phyloP scores from a whole-genome alignment of 2,888 invertebrate genomes.

The Apotomis turbidana region DNA sequence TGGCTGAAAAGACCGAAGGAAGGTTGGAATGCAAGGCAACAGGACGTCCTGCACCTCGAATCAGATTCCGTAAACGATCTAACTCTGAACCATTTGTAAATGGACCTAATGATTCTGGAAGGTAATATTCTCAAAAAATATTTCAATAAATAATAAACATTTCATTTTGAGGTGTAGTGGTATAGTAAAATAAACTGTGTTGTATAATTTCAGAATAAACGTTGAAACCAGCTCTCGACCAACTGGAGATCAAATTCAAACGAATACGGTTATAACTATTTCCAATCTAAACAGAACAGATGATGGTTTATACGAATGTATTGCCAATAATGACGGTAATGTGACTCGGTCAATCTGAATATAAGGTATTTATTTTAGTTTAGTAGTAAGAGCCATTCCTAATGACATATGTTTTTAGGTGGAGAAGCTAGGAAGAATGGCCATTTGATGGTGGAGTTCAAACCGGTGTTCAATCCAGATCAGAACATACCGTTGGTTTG shows the following conservation, averaged over 20 bases:
- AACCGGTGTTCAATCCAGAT: slow-evolving; percentile 90
- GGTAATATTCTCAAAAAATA: slow-evolving; percentile 54
- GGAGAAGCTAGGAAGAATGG: slow-evolving; percentile 90
- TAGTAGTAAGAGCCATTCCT: not conserved
- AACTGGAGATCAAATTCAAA: slow-evolving; percentile 77
- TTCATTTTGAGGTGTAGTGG: not conserved
- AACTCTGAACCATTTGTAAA: slow-evolving; percentile 84
- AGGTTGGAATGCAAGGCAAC: slow-evolving; percentile 90
- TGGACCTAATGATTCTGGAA: slow-evolving; percentile 86
- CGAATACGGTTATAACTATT: slow-evolving; percentile 87
- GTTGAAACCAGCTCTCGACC: slow-evolving; percentile 82
- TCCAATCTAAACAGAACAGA: slow-evolving; percentile 86
- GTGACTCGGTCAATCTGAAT: not conserved
- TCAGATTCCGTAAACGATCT: slow-evolving; percentile 91
- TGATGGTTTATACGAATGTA: slow-evolving; percentile 95
- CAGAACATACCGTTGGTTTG: slow-evolving; percentile 88
- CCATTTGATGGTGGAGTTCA: slow-evolving; percentile 92
- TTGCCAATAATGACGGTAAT: slow-evolving; percentile 89
- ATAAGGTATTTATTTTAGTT: not conserved
- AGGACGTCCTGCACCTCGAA: slow-evolving; percentile 91
- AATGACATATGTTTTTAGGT: slow-evolving; percentile 60
- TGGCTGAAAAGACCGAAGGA: slow-evolving; percentile 85
- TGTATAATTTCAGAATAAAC: slow-evolving; percentile 77
- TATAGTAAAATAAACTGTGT: not conserved
- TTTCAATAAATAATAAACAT: slow-evolving; percentile 2